Evolutionary conservation across 2,888 invertebrate genomes (phyloP).

Genomic region (Elmis aenea): DNA sequence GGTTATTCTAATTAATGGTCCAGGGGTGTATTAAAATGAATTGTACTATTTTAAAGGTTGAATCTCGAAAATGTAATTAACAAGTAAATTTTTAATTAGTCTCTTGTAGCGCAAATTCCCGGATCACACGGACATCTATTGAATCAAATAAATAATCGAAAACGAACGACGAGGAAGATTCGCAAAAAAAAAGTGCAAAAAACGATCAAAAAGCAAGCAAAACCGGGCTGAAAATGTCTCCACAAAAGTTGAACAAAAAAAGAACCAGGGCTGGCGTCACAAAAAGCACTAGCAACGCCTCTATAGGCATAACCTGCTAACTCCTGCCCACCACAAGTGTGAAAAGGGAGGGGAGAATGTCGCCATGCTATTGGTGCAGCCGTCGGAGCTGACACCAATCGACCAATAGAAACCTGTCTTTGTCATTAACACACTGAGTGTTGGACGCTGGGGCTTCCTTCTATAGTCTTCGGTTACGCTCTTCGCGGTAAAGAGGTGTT

Average conservation of each 20-base stretch:
- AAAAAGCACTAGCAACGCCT: constrained; percentile 45
- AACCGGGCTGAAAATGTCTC: constrained; percentile 23
- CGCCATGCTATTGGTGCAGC: constrained; percentile 44
- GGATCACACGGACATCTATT: no score
- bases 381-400: constrained; percentile 40
- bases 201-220: constrained; percentile 12
- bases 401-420: constrained; percentile 42
- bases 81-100: no score
- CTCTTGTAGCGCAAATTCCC: no score
- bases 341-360: constrained; percentile 46
- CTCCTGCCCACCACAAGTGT: constrained; percentile 46
- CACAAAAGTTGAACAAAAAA: constrained; percentile 25
- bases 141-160: no score
- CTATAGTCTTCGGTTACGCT: constrained; percentile 46
- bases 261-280: constrained; percentile 32
- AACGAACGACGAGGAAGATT: no score
- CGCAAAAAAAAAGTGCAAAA: constrained; percentile 9
- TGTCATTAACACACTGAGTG: constrained; percentile 49
- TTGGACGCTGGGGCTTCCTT: constrained; percentile 39
- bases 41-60: no score
- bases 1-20: no score
- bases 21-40: no score
- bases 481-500: constrained; percentile 44
- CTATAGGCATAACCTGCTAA: constrained; percentile 44
- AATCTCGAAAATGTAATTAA: no score